Evolutionary conservation across 2,888 invertebrate species (phyloP), one percentile per base, ranked within the genome.

Genomic region (Gibbula magus): DNA sequence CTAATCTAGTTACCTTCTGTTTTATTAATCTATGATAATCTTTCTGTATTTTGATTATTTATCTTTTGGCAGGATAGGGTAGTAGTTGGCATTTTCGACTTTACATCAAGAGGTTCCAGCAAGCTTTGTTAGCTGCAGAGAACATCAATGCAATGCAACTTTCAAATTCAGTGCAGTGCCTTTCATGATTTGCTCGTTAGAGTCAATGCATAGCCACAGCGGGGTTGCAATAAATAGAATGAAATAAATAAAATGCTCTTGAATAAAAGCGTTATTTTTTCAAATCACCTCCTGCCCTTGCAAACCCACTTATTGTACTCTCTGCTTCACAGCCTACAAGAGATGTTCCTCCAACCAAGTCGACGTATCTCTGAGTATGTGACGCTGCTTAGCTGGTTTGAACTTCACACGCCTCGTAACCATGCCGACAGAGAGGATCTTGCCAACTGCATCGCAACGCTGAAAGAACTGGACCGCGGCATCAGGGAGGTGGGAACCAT

Each of bases 311-410:
- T 18, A n/a, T 54, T 18, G 16, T 77, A 13, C n/a, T n/a, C 10
- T 39, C 16, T 39, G 16, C 10, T 16, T 22, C 35, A 39, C 82
- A 94, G 94, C 83, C 88, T 86, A 84, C 93, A 89, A 22, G 92
- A 94, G 78, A 92, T 94, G 84, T 87, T 94, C 84, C 88, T 92
- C 54, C 83, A 93, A 45, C 91, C 92, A 2, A 85, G 88, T 1
- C 82, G 86, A 18, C 83, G 92, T 16, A 90, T 92, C 35, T 85
- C 85, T 8, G 91, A 92, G 79, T 92, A 91, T 83, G 88, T 91
- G n/a, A 89, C 87, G 0, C 84, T 92, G 56, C 83, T 92, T 73
- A 88, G 86, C 22, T 91, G 91, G 89, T 91, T 92, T 83, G 88
- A 91, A 76, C 82, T 87, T 4, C 89, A 91, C 84, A 92, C 92